Conservation (phyloP, 2,888 invertebrate genomes). For the Eupeodes latifasciatus region DNA sequence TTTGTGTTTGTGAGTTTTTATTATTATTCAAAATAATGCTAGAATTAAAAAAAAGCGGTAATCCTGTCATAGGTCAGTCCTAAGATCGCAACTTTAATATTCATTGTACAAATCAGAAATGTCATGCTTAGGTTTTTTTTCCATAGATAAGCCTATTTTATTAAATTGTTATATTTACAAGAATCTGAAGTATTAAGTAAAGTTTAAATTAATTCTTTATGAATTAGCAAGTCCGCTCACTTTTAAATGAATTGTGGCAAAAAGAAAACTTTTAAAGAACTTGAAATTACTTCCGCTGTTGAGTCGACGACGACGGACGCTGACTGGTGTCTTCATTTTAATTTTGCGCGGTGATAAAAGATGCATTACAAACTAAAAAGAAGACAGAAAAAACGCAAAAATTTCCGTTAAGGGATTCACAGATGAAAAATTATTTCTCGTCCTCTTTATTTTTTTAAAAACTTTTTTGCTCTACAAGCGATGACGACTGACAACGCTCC, state of each 20-base stretch:
- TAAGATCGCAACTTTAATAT: too few species aligned
- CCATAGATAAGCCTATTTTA: too few species aligned
- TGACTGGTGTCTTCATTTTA: constrained; percentile 64
- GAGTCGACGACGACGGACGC: too few species aligned
- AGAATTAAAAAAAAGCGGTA: too few species aligned
- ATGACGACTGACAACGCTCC: constrained; percentile 18
- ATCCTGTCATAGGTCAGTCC: too few species aligned
- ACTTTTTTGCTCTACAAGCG: not conserved
- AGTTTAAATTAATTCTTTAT: not conserved
- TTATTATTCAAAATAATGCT: too few species aligned
- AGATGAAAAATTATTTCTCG: constrained; percentile 59
- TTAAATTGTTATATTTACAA: too few species aligned
- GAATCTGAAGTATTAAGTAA: too few species aligned
- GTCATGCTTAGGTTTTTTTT: too few species aligned
- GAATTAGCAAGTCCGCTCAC: constrained; percentile 2
- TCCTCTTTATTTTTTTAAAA: not conserved
- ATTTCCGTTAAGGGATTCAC: constrained; percentile 59
- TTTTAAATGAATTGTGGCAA: not conserved
- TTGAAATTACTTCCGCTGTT: constrained; percentile 69
- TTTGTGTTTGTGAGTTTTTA: too few species aligned
- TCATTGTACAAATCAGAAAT: too few species aligned
- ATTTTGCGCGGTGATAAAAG: constrained; percentile 51
- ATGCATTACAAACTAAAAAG: constrained; percentile 12
- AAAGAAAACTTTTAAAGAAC: constrained; percentile 66
- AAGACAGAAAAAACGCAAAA: constrained; percentile 21